Base-by-base conservation (phyloP, 2,888 invertebrate genomes). In the Brachypterus glaber region DNA sequence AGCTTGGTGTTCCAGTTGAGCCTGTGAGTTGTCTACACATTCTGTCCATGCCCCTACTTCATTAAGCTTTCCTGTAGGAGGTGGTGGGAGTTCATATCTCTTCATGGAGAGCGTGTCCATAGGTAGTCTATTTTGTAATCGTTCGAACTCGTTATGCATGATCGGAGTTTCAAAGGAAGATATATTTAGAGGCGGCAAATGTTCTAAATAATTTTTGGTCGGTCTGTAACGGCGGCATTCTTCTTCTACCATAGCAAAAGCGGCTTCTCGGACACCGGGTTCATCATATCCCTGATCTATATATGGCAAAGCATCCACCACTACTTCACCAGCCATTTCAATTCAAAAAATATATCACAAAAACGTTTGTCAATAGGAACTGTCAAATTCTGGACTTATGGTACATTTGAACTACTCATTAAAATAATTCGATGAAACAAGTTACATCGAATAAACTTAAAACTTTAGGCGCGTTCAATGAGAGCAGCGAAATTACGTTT, bases 251-350 rank as follows among this genome's bases (percentile, higher is more conserved):
- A 98, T 85, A 5, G 90, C 87, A 55, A 93, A 68, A 0, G 96
- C 93, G 53, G 93, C 90, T 78, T 96, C 95, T 61, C 93, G 71
- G 43, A 95, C 92, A 40, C 95, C 95, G 9, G 91, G 80, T 60
- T 96, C 96, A 67, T 96, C 95, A 59, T 95, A 97, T n/a, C 95
- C 96, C 64, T 90, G 90, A 62, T 97, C 97, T 58, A 93, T 95
- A 56, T 97, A 97, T 0, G 97, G 96, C 40, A 97, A 66, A 3
- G 96, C 96, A 65, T 97, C 96, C 1, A 97, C 95, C 41, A 92
- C 73, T 40, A 92, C 89, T 76, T 88, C 88, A 17, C 82, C 82
- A 39, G 83, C 79, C 77, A 77, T 77, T 48, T 38, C n/a, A n/a
- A n/a, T n/a, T n/a, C n/a, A n/a, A n/a, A n/a, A n/a, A n/a, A n/a